Conservation (phyloP, 2,888 invertebrate species). For the Dryobotodes eremita region DNA sequence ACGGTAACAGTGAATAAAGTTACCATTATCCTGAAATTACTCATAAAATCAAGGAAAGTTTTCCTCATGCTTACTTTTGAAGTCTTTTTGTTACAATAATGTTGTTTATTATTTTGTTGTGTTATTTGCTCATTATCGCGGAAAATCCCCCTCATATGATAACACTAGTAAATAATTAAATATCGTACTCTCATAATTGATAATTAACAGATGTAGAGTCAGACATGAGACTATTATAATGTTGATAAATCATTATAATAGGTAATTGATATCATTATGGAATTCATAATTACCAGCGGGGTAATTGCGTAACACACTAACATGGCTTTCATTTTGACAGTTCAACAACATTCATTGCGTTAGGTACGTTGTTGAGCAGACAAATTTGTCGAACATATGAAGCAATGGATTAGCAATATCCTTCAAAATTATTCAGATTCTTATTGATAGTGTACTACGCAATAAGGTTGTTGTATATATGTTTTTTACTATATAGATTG, state of each 20-base stretch:
- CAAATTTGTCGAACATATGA: no score
- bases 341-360: no score
- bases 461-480: no score
- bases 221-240: neutral
- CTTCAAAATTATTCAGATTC: no score
- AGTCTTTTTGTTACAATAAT: constrained; percentile 31
- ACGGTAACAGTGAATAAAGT: constrained; percentile 23
- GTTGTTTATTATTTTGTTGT: constrained; percentile 59
- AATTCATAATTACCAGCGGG: neutral
- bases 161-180: constrained; percentile 11
- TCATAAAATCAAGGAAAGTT: constrained; percentile 42
- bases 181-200: constrained; percentile 34
- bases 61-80: constrained; percentile 33
- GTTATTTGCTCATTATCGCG: constrained; percentile 32
- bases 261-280: neutral
- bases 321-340: no score
- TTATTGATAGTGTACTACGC: no score
- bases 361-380: no score
- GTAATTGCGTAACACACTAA: no score
- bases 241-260: neutral
- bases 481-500: no score
- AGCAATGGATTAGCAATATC: no score
- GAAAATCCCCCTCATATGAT: constrained; percentile 43
- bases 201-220: constrained; percentile 12
- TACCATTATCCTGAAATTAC: constrained; percentile 32